These are phyloP conservation scores for Channa maculata DNA, from an alignment of 2,113 vertebrate genomes.

Conservation along the genomic window DNA sequence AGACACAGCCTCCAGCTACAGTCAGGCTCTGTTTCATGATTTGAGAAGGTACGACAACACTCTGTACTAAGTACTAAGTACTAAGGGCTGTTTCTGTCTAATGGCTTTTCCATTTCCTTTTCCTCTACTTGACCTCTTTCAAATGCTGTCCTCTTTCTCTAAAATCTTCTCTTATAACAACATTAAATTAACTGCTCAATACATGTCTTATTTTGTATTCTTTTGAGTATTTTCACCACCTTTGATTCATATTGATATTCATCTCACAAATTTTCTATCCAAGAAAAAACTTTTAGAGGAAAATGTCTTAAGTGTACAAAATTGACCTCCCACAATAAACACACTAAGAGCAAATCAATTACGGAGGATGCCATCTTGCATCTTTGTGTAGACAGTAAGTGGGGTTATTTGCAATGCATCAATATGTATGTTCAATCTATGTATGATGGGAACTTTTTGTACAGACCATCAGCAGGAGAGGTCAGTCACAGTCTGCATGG, in stretches of 20 bases:
- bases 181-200: conserved; percentile 17
- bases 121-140: conserved; percentile 27
- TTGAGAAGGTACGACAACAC: conserved; percentile 22
- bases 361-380: conserved; percentile 38
- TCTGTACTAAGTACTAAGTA: conserved; percentile 19
- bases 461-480: conserved; percentile 30
- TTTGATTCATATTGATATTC: conserved; percentile 29
- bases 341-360: conserved; percentile 64
- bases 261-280: conserved; percentile 38
- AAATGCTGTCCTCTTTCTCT: neutral
- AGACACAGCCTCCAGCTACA: conserved; percentile 17
- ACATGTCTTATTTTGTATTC: conserved; percentile 23
- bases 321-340: conserved; percentile 54
- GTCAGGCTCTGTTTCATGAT: conserved; percentile 26
- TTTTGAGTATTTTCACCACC: conserved; percentile 25
- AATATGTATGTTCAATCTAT: conserved; percentile 55
- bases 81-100: conserved; percentile 45
- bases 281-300: conserved; percentile 39
- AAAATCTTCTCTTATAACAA: conserved; percentile 18
- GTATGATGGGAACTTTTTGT: conserved; percentile 44
- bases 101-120: conserved; percentile 46
- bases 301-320: conserved; percentile 37
- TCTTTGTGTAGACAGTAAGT: conserved; percentile 14
- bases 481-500: neutral
- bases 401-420: conserved; percentile 41